Evolutionary conservation across 2,113 vertebrate species (phyloP).

Genomic region (Canis aureus): DNA sequence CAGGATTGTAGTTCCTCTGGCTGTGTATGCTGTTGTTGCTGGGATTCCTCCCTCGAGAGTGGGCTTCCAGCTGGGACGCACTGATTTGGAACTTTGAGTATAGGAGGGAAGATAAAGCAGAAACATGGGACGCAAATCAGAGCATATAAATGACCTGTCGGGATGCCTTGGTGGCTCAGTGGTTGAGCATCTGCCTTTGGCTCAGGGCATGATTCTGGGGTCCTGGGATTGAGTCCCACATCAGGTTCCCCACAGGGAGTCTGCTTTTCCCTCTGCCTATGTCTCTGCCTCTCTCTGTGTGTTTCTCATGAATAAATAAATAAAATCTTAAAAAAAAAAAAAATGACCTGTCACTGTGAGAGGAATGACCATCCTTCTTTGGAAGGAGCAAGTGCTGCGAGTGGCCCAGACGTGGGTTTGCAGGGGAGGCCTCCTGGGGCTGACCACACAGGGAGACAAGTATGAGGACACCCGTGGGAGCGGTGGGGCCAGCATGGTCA

Average conservation of each 20-base stretch:
- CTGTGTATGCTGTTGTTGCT: not conserved
- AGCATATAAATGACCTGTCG: accelerated
- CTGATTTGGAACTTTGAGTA: not conserved
- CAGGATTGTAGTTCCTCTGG: not conserved
- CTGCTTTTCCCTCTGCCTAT: too few relatives aligned
- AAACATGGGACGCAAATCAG: not conserved
- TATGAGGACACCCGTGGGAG: not conserved
- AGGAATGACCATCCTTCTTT: too few relatives aligned
- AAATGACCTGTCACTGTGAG: too few relatives aligned
- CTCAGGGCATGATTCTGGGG: too few relatives aligned
- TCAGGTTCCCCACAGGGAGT: too few relatives aligned
- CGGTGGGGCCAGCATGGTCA: not conserved
- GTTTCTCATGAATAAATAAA: too few relatives aligned
- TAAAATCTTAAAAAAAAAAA: too few relatives aligned
- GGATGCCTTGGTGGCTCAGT: too few relatives aligned
- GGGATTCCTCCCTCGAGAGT: not conserved
- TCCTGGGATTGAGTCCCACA: too few relatives aligned
- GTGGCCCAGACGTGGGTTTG: not conserved
- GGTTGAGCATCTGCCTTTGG: too few relatives aligned
- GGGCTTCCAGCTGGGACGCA: not conserved
- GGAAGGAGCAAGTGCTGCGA: not conserved
- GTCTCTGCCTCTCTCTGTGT: too few relatives aligned
- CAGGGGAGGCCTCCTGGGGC: not conserved
- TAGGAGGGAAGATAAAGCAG: not conserved
- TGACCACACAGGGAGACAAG: not conserved